Evolutionary conservation across 2,888 invertebrate genomes (phyloP).

Genomic region (Cheilosia vernalis): DNA sequence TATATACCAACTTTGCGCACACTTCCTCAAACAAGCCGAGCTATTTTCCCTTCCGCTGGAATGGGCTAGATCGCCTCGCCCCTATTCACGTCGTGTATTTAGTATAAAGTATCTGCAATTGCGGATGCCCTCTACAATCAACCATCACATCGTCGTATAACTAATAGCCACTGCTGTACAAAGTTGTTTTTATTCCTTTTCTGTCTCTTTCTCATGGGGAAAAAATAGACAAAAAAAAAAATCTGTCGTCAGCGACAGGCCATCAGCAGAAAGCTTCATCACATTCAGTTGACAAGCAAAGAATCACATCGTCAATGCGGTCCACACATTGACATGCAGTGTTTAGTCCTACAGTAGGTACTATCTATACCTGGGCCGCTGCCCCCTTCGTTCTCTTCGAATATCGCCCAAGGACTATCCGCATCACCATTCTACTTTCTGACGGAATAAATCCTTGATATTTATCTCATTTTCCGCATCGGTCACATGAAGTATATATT

Average conservation of each 20-base stretch:
- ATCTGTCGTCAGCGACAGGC: conserved; percentile 35
- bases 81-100: conserved; percentile 4
- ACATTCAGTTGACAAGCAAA: conserved; percentile 66
- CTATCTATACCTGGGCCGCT: not conserved
- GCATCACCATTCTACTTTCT: conserved; percentile 57
- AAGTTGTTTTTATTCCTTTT: not conserved
- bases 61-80: not conserved
- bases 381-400: conserved; percentile 30
- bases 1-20: no score
- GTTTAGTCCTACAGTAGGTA: conserved; percentile 51
- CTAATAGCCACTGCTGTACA: conserved; percentile 40
- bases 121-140: conserved; percentile 54
- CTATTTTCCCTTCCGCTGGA: not conserved
- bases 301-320: conserved; percentile 68
- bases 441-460: conserved; percentile 71
- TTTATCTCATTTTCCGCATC: conserved; percentile 75
- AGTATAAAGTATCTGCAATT: conserved; percentile 43
- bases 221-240: conserved; percentile 1
- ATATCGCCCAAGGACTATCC: conserved; percentile 67
- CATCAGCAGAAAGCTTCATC: conserved; percentile 65
- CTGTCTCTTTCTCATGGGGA: conserved; percentile 1
- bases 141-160: conserved; percentile 26
- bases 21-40: not conserved
- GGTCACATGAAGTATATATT: conserved; percentile 51
- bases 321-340: conserved; percentile 50